Percentiles rank a stretch among this genome's conserved stretches.
phyloP scores from a whole-genome alignment of 2,113 vertebrate species.

The Xerus inauris region DNA sequence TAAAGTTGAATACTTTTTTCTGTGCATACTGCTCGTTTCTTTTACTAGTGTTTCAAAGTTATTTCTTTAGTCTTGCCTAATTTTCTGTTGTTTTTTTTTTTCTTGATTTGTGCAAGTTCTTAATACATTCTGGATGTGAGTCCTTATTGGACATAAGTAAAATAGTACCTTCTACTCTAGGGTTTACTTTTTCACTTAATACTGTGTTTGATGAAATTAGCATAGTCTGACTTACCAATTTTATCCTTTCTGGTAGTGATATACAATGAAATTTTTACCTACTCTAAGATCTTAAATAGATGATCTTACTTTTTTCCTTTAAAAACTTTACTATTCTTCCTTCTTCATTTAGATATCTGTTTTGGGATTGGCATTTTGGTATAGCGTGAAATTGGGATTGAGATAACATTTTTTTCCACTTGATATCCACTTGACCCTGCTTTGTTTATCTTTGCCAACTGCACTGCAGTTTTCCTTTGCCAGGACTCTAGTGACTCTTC shows the following conservation, averaged over 20 bases:
- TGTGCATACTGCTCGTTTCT: background rate
- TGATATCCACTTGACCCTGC: background rate
- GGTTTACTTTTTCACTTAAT: constrained; percentile 7
- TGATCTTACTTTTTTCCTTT: background rate
- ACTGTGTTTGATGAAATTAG: background rate
- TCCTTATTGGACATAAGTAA: background rate
- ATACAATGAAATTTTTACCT: constrained; percentile 24
- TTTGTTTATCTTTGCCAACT: background rate
- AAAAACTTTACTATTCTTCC: background rate
- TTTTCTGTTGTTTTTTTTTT: background rate
- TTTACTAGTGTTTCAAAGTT: background rate
- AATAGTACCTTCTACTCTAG: background rate
- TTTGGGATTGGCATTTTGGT: background rate
- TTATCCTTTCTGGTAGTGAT: background rate
- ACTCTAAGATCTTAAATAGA: background rate
- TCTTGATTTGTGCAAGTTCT: background rate
- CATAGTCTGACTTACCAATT: background rate
- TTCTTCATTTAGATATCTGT: background rate
- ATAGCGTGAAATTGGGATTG: background rate
- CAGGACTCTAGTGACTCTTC: background rate
- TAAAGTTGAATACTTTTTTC: background rate
- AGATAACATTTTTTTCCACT: background rate
- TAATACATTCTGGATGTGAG: background rate
- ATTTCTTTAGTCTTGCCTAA: background rate
- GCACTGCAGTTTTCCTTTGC: background rate